Evolutionary conservation across 2,888 invertebrate genomes (phyloP).

Genomic region (Metallyticus violacea): DNA sequence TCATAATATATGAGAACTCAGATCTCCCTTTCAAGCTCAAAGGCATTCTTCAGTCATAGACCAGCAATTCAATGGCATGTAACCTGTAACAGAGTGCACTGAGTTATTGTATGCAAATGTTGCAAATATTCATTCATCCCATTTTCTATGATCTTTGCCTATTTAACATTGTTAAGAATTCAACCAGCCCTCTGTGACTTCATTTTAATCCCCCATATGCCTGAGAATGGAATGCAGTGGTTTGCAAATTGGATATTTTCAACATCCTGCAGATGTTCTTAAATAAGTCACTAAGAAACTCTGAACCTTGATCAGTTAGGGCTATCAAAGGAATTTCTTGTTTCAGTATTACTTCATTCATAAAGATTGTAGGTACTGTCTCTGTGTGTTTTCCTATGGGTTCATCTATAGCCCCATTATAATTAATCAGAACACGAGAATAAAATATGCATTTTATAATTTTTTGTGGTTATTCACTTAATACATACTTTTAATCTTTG

Average conservation of each 20-base stretch:
- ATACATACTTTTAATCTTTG: too few species aligned
- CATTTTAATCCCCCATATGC: not conserved
- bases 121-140: not conserved
- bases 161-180: not conserved
- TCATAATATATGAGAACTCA: not conserved
- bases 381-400: not conserved
- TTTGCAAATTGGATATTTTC: constrained; percentile 19
- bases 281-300: not conserved
- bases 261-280: not conserved
- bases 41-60: not conserved
- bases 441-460: too few species aligned
- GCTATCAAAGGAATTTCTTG: not conserved
- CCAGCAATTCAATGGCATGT: not conserved
- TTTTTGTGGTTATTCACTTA: too few species aligned
- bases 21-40: not conserved
- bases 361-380: not conserved
- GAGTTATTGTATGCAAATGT: not conserved
- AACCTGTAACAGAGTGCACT: not conserved
- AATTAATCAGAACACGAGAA: too few species aligned
- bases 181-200: not conserved
- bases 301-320: not conserved
- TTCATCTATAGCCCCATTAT: too few species aligned
- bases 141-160: not conserved
- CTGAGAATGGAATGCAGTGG: not conserved
- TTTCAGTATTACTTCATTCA: not conserved